Base-by-base conservation (phyloP, 37 sponge, comb jelly and placozoan genomes). In the Spongilla lacustris region DNA sequence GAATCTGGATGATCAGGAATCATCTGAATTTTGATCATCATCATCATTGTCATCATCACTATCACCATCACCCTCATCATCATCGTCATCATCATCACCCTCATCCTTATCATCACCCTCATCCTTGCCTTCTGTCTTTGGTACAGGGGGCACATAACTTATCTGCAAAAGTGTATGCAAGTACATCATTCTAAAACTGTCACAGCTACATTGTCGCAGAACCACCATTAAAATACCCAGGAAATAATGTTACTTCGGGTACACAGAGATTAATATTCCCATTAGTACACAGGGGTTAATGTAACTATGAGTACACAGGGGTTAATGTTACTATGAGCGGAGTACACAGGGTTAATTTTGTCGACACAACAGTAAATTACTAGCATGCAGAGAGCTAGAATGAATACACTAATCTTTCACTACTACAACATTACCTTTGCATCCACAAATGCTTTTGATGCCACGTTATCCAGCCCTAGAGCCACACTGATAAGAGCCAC, bases 401-500 rank as follows among this genome's bases (percentile, higher is more conserved):
- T n/a, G n/a, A n/a, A n/a, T n/a, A n/a, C n/a, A n/a, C n/a, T n/a
- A n/a, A 17, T 17, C 19, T 58, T 6, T 17, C 31, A 66, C 27
- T 50, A 23, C 31, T 50, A 10, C 13, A 32, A 36, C 25, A 31
- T 24, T 77, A 90, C 89, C 83, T 94, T 94, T 12, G 91, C 91
- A 50, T 94, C 89, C 12, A 85, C 32, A 77, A 94, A 94, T 33
- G 78, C 69, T 11, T 37, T 81, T 9, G 91, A 84, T 11, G 81
- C 88, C 23, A 30, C 66, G 31, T 90, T 94, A 58, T 80, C 85
- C 24, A 94, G 50, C 2, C 91, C 94, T 14, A 90, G 77, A 5
- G 85, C 91, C 29, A 94, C 24, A 48, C 85, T 81, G 79, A 94
- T 48, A 46, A 58, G 87, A 8, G 91, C 94, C 38, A 94, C 91